phyloP scores from a whole-genome alignment of 2,113 vertebrate genomes.

The Oenanthe oenanthe region DNA sequence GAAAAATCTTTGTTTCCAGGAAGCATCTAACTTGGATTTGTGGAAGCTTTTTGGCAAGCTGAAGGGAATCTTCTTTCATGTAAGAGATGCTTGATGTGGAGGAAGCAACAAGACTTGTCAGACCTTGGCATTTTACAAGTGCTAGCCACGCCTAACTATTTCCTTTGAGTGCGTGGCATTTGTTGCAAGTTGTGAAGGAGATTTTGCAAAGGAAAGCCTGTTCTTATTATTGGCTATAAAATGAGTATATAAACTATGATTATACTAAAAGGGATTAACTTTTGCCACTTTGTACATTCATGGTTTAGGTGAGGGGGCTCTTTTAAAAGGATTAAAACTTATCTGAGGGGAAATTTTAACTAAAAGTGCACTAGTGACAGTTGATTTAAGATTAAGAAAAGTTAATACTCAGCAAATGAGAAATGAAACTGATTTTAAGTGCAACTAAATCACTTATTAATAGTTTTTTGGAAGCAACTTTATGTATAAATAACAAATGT shows the following conservation, averaged over 20 bases:
- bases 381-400: conserved; percentile 80
- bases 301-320: conserved; percentile 88
- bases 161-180: conserved; percentile 74
- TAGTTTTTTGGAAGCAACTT: conserved; percentile 84
- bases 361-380: conserved; percentile 76
- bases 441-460: conserved; percentile 86
- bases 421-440: conserved; percentile 79
- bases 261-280: conserved; percentile 91
- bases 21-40: conserved; percentile 85
- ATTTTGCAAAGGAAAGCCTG: conserved; percentile 85
- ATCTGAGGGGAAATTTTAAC: conserved; percentile 84
- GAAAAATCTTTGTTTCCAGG: conserved; percentile 81
- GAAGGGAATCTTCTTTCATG: conserved; percentile 79
- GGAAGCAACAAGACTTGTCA: conserved; percentile 78
- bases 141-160: conserved; percentile 82
- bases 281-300: conserved; percentile 87
- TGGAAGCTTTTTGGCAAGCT: conserved; percentile 87
- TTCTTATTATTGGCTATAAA: conserved; percentile 79
- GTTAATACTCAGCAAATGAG: conserved; percentile 76
- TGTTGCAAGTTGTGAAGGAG: conserved; percentile 82
- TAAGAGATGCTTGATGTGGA: conserved; percentile 75
- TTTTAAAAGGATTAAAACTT: conserved; percentile 77
- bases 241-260: conserved; percentile 83
- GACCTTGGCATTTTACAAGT: conserved; percentile 84
- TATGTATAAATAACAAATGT: conserved; percentile 89